Evolutionary conservation across 2,797 vertebrate genomes (phyloP).

Genomic region (Ceryle rudis): DNA sequence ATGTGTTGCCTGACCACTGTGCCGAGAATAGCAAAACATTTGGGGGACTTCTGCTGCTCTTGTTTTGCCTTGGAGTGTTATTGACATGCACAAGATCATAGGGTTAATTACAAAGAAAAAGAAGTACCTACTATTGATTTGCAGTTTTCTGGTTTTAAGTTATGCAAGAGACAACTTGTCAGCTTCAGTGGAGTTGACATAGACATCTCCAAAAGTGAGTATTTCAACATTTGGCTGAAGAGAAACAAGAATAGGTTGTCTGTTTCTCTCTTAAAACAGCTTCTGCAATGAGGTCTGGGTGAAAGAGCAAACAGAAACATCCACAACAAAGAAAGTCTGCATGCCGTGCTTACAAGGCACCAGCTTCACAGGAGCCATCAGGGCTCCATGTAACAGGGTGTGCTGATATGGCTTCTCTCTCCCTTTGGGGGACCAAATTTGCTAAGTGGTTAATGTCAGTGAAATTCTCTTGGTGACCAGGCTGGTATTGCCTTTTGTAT

Average conservation of each 20-base stretch:
- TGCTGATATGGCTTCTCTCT: conserved; percentile 22
- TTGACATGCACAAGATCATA: not conserved
- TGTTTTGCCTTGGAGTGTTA: not conserved
- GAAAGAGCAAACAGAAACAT: not conserved
- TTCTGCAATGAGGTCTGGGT: not conserved
- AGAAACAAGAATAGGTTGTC: not conserved
- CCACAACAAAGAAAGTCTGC: not conserved
- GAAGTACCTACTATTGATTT: not conserved
- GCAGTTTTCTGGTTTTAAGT: not conserved
- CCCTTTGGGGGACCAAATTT: conserved; percentile 71
- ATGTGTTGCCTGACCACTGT: not conserved
- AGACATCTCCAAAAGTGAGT: not conserved
- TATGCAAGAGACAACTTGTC: not conserved
- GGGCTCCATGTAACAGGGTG: not conserved
- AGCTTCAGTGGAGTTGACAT: not conserved
- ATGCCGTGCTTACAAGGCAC: not conserved
- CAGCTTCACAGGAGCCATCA: conserved; percentile 52
- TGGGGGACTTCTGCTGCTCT: not conserved
- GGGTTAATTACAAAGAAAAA: not conserved
- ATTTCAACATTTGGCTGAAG: not conserved
- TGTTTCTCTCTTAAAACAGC: not conserved
- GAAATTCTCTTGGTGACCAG: conserved; percentile 83
- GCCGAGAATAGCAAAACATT: not conserved
- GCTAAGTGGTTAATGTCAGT: conserved; percentile 79
- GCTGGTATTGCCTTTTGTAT: conserved; percentile 71